Conservation (phyloP, 2,113 vertebrate species). For the Chlorocebus sabaeus region DNA sequence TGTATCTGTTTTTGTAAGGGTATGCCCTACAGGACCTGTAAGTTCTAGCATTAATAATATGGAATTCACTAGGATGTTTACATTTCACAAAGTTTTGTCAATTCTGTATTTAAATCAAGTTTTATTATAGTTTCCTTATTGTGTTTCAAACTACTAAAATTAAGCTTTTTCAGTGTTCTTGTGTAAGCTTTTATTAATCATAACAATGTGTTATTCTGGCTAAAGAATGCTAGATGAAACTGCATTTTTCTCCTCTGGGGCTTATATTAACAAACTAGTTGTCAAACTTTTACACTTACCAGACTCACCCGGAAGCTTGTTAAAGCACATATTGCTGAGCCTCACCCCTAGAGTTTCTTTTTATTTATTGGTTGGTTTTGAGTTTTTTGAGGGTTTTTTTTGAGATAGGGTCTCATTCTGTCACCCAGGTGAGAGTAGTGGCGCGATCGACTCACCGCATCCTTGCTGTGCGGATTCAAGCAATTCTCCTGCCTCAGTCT, state of each 20-base stretch:
- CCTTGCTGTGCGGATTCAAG: no score
- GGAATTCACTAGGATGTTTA: background rate
- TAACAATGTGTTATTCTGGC: background rate
- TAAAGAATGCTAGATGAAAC: conserved; percentile 4
- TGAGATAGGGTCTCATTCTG: no score
- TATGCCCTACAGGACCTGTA: background rate
- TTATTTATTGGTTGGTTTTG: no score
- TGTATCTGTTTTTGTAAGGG: background rate
- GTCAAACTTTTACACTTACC: background rate
- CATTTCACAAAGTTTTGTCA: conserved; percentile 38
- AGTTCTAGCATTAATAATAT: background rate
- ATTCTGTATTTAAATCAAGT: background rate
- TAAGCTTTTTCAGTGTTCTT: background rate
- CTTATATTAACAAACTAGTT: conserved; percentile 9
- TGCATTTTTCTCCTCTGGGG: conserved; percentile 18
- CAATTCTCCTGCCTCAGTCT: no score
- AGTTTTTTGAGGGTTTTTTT: no score
- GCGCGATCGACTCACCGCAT: no score
- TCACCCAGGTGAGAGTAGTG: no score
- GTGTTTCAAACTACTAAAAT: conserved; percentile 15
- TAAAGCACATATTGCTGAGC: background rate
- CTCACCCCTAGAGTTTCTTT: background rate
- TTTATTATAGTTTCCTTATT: conserved; percentile 1
- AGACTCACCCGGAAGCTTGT: background rate
- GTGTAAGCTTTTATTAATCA: background rate